These are phyloP conservation scores for Trematomus loennbergii DNA, from an alignment of 2,113 vertebrate species.

Conservation along the genomic window DNA sequence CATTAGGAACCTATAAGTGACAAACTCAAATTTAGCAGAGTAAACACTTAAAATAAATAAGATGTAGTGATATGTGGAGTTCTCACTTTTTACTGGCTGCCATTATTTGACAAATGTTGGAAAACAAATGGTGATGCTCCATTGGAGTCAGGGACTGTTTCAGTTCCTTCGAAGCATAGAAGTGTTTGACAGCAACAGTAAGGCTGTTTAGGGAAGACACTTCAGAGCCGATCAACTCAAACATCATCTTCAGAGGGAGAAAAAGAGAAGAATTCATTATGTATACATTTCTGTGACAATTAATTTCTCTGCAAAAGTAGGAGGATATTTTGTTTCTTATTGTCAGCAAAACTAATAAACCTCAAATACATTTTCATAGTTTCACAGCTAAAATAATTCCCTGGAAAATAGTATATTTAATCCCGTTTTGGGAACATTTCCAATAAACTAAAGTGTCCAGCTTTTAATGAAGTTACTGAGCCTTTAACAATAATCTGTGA, in stretches of 20 bases:
- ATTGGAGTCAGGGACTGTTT: conserved; percentile 66
- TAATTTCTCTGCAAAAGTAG: no score
- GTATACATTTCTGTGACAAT: no score
- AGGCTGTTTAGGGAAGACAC: conserved; percentile 86
- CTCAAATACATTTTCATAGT: neutral
- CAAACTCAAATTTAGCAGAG: neutral
- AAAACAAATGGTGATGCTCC: conserved; percentile 85
- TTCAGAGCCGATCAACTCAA: conserved; percentile 87
- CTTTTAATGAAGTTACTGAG: no score
- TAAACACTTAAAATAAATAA: neutral
- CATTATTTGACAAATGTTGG: conserved; percentile 81
- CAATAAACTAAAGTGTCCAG: no score
- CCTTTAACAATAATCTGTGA: no score
- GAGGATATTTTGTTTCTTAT: neutral
- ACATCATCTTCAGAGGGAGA: conserved; percentile 76
- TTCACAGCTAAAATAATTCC: neutral
- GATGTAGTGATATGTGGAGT: neutral
- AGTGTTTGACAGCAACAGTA: conserved; percentile 80
- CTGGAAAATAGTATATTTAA: neutral
- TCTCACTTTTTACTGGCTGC: conserved; percentile 79
- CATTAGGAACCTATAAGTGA: conserved; percentile 81
- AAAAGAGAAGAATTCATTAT: neutral
- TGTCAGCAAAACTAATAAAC: neutral
- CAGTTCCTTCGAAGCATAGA: conserved; percentile 69
- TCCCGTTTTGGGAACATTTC: neutral